A percentile compares a stretch with the other conserved stretches of the same genome.
These are phyloP conservation scores for Brenthis hecate DNA, from an alignment of 2,888 invertebrate species.

Conservation along the genomic window DNA sequence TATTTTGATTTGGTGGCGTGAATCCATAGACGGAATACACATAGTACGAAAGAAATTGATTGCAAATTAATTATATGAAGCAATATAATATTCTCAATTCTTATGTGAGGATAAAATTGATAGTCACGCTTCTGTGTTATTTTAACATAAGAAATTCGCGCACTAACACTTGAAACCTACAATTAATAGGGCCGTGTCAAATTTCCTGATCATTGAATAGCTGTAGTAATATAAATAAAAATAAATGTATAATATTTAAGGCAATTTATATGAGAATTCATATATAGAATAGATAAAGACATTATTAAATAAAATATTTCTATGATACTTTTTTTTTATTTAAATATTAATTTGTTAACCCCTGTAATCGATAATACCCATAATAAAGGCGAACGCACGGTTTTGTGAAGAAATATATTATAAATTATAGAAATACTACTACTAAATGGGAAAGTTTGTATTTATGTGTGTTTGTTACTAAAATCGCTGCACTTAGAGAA, in stretches of 20 bases:
- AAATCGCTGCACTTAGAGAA: no score
- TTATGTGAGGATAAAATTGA: no score
- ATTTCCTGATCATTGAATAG: constrained; percentile 61
- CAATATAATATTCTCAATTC: no score
- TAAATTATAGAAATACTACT: no score
- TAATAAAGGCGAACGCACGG: neutral
- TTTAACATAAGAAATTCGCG: no score
- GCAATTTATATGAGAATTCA: constrained; percentile 76
- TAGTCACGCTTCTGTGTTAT: no score
- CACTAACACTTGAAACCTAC: constrained; percentile 19
- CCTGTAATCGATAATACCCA: no score
- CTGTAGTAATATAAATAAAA: constrained; percentile 41
- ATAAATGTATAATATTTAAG: constrained; percentile 55
- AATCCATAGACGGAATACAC: no score
- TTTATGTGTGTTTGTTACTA: no score
- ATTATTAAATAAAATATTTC: constrained; percentile 75
- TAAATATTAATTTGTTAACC: constrained; percentile 9
- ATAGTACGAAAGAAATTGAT: no score
- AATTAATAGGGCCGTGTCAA: constrained; percentile 63
- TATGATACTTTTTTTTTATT: constrained; percentile 46
- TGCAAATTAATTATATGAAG: no score
- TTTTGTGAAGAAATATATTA: neutral
- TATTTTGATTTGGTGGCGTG: neutral
- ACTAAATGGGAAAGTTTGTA: no score
- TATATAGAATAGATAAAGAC: constrained; percentile 72